Percentiles rank a stretch among this genome's conserved stretches.
These are phyloP conservation scores for Rhincodon typus DNA, from an alignment of 2,797 vertebrate species.

Conservation along the genomic window DNA sequence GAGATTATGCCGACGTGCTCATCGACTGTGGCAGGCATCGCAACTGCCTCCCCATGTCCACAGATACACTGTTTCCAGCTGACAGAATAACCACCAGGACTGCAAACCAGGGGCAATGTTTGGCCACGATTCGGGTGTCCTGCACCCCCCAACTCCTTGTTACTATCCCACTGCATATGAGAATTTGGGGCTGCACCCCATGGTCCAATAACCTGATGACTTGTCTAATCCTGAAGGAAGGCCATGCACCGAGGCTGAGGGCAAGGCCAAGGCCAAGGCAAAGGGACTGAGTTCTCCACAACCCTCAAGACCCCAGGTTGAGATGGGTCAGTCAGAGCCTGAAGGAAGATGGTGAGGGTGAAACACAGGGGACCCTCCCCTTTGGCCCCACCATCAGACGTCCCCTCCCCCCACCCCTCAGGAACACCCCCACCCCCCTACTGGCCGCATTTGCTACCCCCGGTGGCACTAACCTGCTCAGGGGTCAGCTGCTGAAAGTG, in stretches of 20 bases:
- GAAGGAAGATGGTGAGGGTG: background rate
- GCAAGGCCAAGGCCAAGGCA: no score
- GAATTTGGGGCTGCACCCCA: background rate
- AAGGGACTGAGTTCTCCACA: no score
- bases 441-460: background rate
- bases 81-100: background rate
- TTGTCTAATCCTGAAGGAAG: no score
- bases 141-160: no score
- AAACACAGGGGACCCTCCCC: no score
- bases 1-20: background rate
- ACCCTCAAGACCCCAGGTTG: no score
- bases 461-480: slow-evolving; percentile 63
- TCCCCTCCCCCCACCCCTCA: background rate
- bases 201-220: background rate
- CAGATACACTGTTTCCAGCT: background rate
- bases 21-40: background rate
- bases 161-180: no score
- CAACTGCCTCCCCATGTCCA: background rate
- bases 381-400: no score
- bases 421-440: background rate
- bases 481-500: slow-evolving; percentile 76
- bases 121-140: no score
- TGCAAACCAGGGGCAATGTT: background rate
- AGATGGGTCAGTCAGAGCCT: background rate
- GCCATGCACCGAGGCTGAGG: no score